Base-by-base conservation (phyloP, 1,140 invertebrate genomes). In the Calliopsis andreniformis region DNA sequence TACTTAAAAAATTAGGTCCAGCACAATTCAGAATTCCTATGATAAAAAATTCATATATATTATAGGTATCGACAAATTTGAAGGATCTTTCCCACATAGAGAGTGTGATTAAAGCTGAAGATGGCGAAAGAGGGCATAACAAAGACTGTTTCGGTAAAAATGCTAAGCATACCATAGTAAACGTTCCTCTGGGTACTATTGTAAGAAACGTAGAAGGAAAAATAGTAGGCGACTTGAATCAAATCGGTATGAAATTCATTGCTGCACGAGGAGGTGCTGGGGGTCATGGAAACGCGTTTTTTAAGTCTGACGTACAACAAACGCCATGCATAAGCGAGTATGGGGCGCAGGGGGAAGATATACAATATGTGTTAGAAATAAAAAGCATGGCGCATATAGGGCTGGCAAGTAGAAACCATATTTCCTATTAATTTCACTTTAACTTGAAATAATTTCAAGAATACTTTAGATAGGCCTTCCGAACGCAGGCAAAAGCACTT, bases 401-500 rank as follows among this genome's bases (percentile, higher is more conserved):
- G 73, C 90, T 99, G 85, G 96, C 97, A 92, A 92, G 83, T 87
- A 14, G 35, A 25, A 1, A 1, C 0, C 64, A 32, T 43, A 45
- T 42, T 49, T 12, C 14, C 28, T 51, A 64, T 10, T 49, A 32
- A 14, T 30, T 0, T 30, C 55, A 55, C 35, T n/a, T 45, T 51
- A 16, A 16, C 39, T 16, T 64, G 25, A n/a, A 30, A 35, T 10
- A 63, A 6, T 62, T 35, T 16, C 53, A 45, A 47, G n/a, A 10
- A 8, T 23, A 49, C 55, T 73, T 66, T 82, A 96, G 95, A 95
- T 99, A 85, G 98, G 98, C 1, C 96, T 98, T 91, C 98, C 99
- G 39, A 99, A 99, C 94, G 98, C 97, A 62, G 98, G 98, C 1
- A 99, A 99, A 93, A 99, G 98, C 83, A 98, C 98, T 0, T 91